Evolutionary conservation across 2,113 vertebrate species (phyloP).

Genomic region (Rhabdomys dilectus): DNA sequence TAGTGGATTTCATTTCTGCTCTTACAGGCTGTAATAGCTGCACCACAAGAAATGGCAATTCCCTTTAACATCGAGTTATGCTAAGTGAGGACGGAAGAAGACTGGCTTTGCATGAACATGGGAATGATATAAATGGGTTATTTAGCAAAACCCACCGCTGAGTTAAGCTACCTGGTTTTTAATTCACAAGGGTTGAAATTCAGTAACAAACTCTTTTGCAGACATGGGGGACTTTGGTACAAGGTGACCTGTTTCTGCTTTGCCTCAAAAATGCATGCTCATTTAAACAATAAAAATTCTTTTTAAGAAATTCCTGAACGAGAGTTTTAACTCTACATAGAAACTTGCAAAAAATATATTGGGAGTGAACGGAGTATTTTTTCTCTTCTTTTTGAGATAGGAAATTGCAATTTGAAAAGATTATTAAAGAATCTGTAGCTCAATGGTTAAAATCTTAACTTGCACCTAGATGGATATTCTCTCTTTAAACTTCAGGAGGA

Average conservation of each 20-base stretch:
- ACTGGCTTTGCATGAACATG: background rate
- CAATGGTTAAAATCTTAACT: background rate
- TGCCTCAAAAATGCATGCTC: slow-evolving; percentile 11
- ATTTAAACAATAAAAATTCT: background rate
- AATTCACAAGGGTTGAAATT: background rate
- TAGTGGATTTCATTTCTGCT: slow-evolving; percentile 47
- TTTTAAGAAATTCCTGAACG: background rate
- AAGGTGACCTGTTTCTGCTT: background rate
- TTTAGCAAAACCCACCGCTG: slow-evolving; percentile 12
- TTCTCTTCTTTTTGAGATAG: slow-evolving; percentile 29
- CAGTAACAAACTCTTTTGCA: slow-evolving; percentile 8
- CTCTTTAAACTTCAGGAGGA: background rate
- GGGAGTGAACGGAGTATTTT: background rate
- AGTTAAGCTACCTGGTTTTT: background rate
- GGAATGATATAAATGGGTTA: slow-evolving; percentile 31
- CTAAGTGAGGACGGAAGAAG: background rate
- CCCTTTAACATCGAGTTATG: background rate
- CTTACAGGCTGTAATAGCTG: background rate
- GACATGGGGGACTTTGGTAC: background rate
- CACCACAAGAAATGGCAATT: slow-evolving; percentile 15
- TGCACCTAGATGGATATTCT: too few species aligned
- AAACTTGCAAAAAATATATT: background rate
- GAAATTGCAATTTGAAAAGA: background rate
- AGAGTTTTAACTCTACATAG: background rate
- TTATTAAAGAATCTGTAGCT: background rate